Conservation (phyloP, 1,140 invertebrate species). For the Drosophila bocki region DNA sequence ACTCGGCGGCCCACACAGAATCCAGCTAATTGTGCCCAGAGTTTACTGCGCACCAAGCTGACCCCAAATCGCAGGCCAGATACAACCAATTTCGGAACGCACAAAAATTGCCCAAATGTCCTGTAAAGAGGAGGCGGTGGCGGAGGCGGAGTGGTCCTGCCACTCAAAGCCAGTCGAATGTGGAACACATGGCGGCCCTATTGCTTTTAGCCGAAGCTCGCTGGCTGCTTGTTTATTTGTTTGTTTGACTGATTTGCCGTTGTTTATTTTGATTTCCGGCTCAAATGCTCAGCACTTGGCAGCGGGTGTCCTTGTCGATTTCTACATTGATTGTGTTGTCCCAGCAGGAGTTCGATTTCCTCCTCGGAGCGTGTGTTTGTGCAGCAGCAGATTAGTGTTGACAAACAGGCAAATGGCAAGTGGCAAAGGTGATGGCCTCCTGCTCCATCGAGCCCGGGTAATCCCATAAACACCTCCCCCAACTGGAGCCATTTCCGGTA, state of each 20-base stretch:
- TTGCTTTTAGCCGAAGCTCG: conserved; percentile 68
- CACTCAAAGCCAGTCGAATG: conserved; percentile 38
- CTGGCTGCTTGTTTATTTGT: conserved; percentile 65
- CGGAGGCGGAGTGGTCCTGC: not conserved
- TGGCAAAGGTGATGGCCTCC: conserved; percentile 30
- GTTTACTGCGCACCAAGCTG: conserved; percentile 34
- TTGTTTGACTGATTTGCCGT: conserved; percentile 81
- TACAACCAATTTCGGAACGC: conserved; percentile 51
- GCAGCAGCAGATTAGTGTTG: conserved; percentile 73
- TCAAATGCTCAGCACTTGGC: conserved; percentile 62
- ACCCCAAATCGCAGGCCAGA: conserved; percentile 5
- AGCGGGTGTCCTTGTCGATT: conserved; percentile 62
- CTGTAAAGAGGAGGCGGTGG: conserved; percentile 12
- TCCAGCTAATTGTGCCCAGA: conserved; percentile 47
- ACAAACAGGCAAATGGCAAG: conserved; percentile 64
- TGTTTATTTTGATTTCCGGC: conserved; percentile 82
- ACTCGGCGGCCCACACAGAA: conserved; percentile 48
- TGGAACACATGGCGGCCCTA: conserved; percentile 61
- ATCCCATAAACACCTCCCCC: conserved; percentile 76
- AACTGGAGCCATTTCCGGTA: conserved; percentile 27
- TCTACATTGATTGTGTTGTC: conserved; percentile 79
- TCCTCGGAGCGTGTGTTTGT: conserved; percentile 35
- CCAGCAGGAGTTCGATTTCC: conserved; percentile 64
- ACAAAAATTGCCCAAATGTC: conserved; percentile 56
- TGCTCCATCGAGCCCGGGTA: conserved; percentile 45